Base-by-base conservation (phyloP, 23 tunicate species). In the Clavelina lepadiformis region DNA sequence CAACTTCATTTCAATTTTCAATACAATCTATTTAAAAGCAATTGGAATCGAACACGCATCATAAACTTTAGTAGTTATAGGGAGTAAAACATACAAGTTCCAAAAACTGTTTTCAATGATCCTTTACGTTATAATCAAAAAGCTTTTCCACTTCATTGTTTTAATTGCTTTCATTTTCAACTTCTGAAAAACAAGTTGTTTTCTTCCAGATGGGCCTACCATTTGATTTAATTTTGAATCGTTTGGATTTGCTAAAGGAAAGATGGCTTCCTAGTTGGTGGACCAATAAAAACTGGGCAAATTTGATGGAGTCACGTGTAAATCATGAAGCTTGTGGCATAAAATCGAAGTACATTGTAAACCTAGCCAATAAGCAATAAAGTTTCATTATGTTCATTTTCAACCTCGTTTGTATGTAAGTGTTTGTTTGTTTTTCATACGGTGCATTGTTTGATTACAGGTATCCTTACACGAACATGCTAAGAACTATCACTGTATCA, bases 281-380 rank as follows among this genome's bases (percentile, higher is more conserved):
- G 1, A 32, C 46, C 6, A 38, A 56, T 36, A 26, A 27, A 18
- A 33, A 44, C 4, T 3, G 27, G 0, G 27, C 15, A 22, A 21
- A 27, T 2, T 0, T 58, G n/a, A 13, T 54, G 31, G 61, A 44
- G 29, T 21, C 21, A 21, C 30, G 58, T 5, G 21, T 77, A 19
- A 31, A 77, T 56, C 74, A 77, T 34, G 35, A 56, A 25, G 74
- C 83, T 35, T 20, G 27, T 30, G 74, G 74, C 2, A 28, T 77
- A 36, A 31, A 26, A 3, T 52, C 58, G 20, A 68, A 26, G 67
- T 73, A 58, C n/a, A n/a, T n/a, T n/a, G n/a, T n/a, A n/a, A n/a
- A n/a, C n/a, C n/a, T n/a, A n/a, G n/a, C n/a, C n/a, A n/a, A n/a
- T n/a, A n/a, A n/a, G n/a, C n/a, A n/a, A n/a, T n/a, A n/a, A n/a